These are phyloP conservation scores for Brachystomella parvula DNA, from an alignment of 1,140 invertebrate genomes.

Conservation along the genomic window DNA sequence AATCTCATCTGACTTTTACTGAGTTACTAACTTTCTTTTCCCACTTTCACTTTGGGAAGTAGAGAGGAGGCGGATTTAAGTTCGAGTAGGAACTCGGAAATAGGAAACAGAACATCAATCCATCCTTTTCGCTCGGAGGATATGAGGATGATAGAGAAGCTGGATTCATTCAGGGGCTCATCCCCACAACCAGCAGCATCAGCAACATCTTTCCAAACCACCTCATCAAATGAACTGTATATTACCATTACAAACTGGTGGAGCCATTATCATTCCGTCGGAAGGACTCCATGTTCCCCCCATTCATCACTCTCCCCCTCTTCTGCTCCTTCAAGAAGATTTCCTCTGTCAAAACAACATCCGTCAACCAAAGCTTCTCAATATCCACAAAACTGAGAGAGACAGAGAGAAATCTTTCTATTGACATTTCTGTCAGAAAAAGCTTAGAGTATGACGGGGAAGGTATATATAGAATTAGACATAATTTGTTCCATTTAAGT, in stretches of 20 bases:
- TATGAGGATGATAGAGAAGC: not conserved
- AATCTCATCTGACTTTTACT: too few species aligned
- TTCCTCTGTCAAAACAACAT: constrained; percentile 1
- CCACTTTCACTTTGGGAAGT: too few species aligned
- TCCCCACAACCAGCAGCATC: too few species aligned
- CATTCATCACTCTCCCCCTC: not conserved
- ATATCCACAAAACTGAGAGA: too few species aligned
- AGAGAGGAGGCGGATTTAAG: too few species aligned
- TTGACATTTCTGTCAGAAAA: too few species aligned
- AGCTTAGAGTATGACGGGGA: too few species aligned
- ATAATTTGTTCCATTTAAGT: too few species aligned
- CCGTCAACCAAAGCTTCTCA: not conserved
- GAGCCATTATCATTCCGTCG: not conserved
- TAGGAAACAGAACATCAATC: constrained; percentile 1
- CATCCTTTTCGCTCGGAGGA: not conserved
- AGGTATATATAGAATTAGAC: too few species aligned
- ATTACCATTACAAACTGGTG: not conserved
- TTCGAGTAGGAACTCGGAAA: too few species aligned
- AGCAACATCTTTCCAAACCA: constrained; percentile 1
- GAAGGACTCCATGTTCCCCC: not conserved
- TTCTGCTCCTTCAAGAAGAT: not conserved
- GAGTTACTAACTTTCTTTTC: not conserved
- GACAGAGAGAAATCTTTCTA: too few species aligned
- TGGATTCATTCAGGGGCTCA: not conserved
- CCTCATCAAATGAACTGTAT: not conserved